phyloP scores from a whole-genome alignment of 2,888 invertebrate species.

The Atrina japonica region DNA sequence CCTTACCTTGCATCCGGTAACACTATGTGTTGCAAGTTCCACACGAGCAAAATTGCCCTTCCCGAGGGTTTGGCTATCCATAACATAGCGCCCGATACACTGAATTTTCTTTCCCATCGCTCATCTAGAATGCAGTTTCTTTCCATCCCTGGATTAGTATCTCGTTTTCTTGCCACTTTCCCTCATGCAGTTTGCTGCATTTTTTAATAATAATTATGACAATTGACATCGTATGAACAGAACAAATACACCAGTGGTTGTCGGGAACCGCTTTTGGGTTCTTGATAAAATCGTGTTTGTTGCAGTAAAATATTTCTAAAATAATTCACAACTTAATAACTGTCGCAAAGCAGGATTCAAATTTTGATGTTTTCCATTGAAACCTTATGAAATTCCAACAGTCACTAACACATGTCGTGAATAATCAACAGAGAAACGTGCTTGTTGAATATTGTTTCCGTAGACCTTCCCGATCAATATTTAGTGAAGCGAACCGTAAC shows the following conservation, averaged over 20 bases:
- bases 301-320: no score
- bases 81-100: constrained; percentile 86
- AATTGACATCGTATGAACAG: no score
- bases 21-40: constrained; percentile 87
- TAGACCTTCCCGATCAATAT: constrained; percentile 25
- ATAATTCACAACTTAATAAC: no score
- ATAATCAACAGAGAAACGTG: constrained; percentile 21
- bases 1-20: constrained; percentile 86
- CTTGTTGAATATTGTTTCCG: constrained; percentile 30
- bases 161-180: background rate
- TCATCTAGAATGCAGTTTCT: constrained; percentile 19
- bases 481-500: constrained; percentile 22
- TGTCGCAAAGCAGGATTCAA: background rate
- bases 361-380: background rate
- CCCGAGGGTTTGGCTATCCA: constrained; percentile 87
- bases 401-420: constrained; percentile 21
- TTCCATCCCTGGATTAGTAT: constrained; percentile 31
- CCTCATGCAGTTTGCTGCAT: no score
- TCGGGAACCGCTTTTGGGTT: no score
- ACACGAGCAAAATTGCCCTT: constrained; percentile 90
- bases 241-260: no score
- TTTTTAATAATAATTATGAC: no score
- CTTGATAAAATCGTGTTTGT: no score
- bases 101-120: constrained; percentile 81
- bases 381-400: constrained; percentile 23